Percentiles rank a stretch among this genome's conserved stretches.
Conservation (phyloP, 2,797 vertebrate genomes). For the Premnoplex brunnescens region DNA sequence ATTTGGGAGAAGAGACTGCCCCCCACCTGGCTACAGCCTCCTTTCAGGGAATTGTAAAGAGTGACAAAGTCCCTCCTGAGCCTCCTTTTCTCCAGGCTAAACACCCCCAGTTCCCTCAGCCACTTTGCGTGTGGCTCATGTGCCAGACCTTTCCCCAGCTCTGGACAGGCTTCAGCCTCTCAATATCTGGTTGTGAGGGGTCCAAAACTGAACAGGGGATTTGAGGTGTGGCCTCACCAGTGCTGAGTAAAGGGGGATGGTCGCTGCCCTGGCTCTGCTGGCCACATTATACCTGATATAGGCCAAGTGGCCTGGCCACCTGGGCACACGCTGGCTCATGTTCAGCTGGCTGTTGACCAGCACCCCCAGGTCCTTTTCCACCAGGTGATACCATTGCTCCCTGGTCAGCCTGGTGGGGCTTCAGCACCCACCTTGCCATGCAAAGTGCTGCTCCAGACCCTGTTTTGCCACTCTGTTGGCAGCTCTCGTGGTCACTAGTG, state of each 20-base stretch:
- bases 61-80: not conserved
- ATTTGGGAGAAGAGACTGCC: accelerated
- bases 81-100: not conserved
- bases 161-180: not conserved
- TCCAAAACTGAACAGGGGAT: not conserved
- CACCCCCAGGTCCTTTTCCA: not conserved
- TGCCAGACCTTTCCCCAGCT: not conserved
- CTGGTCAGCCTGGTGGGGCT: not conserved
- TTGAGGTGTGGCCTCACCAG: not conserved
- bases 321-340: not conserved
- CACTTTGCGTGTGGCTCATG: not conserved
- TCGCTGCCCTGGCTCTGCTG: not conserved
- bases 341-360: not conserved
- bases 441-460: not conserved
- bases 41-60: not conserved
- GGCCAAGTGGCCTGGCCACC: not conserved
- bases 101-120: not conserved
- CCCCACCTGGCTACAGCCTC: not conserved
- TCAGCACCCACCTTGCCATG: not conserved
- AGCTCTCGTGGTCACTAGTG: not conserved
- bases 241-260: not conserved
- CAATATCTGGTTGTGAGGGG: not conserved
- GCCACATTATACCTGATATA: not conserved
- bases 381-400: not conserved
- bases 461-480: not conserved